Evolutionary conservation across 2,113 vertebrate species (phyloP), one percentile per base, ranked within the genome.

Genomic region (Raja brachyura): DNA sequence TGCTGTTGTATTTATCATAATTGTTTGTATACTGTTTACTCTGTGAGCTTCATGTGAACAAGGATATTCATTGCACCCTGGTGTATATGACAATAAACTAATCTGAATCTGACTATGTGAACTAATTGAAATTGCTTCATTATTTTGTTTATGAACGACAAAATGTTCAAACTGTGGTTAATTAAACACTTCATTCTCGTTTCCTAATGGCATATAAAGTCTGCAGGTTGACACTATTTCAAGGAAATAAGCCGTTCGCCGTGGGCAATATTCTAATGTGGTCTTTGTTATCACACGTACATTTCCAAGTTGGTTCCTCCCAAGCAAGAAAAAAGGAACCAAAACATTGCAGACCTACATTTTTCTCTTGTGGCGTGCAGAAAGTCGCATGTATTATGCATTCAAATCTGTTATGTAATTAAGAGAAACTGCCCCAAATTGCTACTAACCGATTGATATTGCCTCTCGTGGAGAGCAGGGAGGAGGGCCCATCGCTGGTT

Each of bases 111-210:
- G 39, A 48, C 39, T 48, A 86, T 86, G 28, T 86, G 13, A 61
- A 25, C 59, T 86, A 61, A n/a, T 86, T 61, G 81, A 59, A 85
- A 61, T n/a, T 86, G 59, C 22, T 61, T 86, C 4, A 86, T 61
- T 86, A 86, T n/a, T 86, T 86, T 4, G 59, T 18, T 86, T n/a
- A 86, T 86, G 59, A 86, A 59, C n/a, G 25, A 61, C 56, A 86
- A 56, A 59, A 85, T 85, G 59, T 59, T 25, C 18, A 85, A 56
- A 28, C 25, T 59, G 78, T 48, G 25, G 81, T 59, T 86, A 86
- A 86, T 86, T n/a, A 61, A 86, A 86, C 25, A 86, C 81, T 25
- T 86, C 25, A 25, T 85, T 56, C 28, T 54, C 81, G 59, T 59
- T 61, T 86, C 13, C 56, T 86, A 11, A 28, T 59, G 4, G 11